phyloP scores from a whole-genome alignment of 2,888 invertebrate species.

The Cecidostiba fungosa region DNA sequence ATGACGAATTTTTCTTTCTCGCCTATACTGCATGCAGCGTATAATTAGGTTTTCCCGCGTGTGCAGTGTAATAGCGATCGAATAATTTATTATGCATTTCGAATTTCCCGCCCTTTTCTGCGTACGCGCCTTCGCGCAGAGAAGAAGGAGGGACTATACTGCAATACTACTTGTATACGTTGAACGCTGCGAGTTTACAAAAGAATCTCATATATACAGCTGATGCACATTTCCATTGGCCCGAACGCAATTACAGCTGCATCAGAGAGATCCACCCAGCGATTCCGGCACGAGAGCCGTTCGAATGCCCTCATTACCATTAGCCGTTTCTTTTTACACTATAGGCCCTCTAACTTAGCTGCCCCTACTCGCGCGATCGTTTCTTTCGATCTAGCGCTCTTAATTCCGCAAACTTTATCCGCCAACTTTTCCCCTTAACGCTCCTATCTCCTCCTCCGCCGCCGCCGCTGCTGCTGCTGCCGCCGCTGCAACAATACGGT shows the following conservation, averaged over 20 bases:
- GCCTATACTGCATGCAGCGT: not conserved
- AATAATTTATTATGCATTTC: not conserved
- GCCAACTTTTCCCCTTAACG: not conserved
- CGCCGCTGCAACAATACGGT: not conserved
- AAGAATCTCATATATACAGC: no score
- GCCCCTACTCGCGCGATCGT: not conserved
- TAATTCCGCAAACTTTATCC: not conserved
- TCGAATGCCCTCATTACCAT: conserved; percentile 4
- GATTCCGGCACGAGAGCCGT: not conserved
- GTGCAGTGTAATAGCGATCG: not conserved
- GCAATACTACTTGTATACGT: no score
- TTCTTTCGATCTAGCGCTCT: conserved; percentile 1
- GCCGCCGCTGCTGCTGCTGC: no score
- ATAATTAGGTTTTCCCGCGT: not conserved
- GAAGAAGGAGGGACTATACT: no score
- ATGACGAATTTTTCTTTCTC: not conserved
- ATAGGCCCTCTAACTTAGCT: not conserved
- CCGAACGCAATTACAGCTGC: not conserved
- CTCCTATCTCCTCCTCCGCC: no score
- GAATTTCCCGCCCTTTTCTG: not conserved
- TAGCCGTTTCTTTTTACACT: not conserved
- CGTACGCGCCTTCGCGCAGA: no score
- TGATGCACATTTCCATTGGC: not conserved
- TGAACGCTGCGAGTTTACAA: no score
- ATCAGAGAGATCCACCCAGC: not conserved